These are phyloP conservation scores for Cotesia congregata DNA, from an alignment of 2,888 invertebrate species.

Conservation along the genomic window DNA sequence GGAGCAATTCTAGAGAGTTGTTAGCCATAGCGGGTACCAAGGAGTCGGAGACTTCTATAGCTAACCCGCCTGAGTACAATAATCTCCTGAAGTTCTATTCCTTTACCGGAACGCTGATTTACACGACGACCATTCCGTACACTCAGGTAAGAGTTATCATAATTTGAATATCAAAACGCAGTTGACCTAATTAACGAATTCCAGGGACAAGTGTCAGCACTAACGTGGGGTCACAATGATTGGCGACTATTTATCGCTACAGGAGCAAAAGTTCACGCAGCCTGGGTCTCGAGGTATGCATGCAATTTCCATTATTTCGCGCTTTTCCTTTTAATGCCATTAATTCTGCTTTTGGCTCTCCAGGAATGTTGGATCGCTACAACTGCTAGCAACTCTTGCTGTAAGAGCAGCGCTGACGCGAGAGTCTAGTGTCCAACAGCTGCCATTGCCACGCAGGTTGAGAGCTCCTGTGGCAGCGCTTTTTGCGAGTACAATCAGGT, in stretches of 20 bases:
- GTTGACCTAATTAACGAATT: constrained; percentile 47
- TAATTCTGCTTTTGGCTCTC: background rate
- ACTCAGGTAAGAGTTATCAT: constrained; percentile 73
- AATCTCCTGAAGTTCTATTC: constrained; percentile 94
- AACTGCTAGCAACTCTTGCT: constrained; percentile 87
- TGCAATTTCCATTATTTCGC: constrained; percentile 26
- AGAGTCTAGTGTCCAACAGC: constrained; percentile 81
- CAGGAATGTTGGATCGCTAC: constrained; percentile 89
- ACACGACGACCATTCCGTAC: constrained; percentile 84
- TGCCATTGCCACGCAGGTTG: constrained; percentile 91
- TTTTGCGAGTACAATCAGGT: constrained; percentile 90
- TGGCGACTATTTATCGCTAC: constrained; percentile 94
- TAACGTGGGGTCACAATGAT: constrained; percentile 99
- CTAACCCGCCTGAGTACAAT: constrained; percentile 75
- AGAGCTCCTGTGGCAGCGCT: constrained; percentile 88
- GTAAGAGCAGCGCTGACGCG: constrained; percentile 82
- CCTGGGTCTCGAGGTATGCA: constrained; percentile 83
- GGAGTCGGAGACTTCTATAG: constrained; percentile 60
- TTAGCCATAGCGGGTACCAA: constrained; percentile 90
- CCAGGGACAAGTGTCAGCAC: constrained; percentile 87
- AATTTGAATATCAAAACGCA: background rate
- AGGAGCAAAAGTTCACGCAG: constrained; percentile 92
- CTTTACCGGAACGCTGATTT: constrained; percentile 85
- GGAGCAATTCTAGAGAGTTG: constrained; percentile 95
- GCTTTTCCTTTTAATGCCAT: no score